Percentiles rank a stretch among this genome's conserved stretches.
phyloP scores from a whole-genome alignment of 2,797 vertebrate genomes.

The Poecilia gillii region DNA sequence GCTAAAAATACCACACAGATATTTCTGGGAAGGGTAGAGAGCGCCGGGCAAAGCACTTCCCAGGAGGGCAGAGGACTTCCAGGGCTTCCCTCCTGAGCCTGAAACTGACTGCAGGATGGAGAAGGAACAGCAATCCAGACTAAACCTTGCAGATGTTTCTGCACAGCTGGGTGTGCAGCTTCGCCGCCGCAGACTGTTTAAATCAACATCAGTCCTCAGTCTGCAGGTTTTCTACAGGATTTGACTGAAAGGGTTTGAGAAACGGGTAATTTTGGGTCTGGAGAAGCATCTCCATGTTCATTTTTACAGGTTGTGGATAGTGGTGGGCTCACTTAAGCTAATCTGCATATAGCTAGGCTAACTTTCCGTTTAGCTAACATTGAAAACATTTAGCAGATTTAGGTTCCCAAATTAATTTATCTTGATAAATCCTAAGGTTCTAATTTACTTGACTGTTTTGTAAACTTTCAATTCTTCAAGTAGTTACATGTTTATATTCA shows the following conservation, averaged over 20 bases:
- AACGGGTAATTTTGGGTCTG: background rate
- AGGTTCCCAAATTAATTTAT: too few species aligned
- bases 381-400: background rate
- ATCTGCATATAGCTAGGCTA: background rate
- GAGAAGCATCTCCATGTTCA: background rate
- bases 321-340: background rate
- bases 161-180: background rate
- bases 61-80: conserved; percentile 23
- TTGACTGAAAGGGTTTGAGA: background rate
- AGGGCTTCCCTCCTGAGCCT: background rate
- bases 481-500: background rate
- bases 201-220: too few species aligned
- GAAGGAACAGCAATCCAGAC: background rate
- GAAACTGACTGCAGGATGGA: background rate
- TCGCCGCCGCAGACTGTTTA: too few species aligned
- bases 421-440: too few species aligned
- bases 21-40: conserved; percentile 43
- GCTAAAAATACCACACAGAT: conserved; percentile 72
- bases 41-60: conserved; percentile 31
- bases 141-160: background rate
- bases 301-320: background rate
- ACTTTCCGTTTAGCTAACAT: background rate
- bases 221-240: background rate
- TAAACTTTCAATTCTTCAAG: too few species aligned
- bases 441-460: background rate